Conservation (phyloP, 2,797 vertebrate species). For the Holocentrus rufus region DNA sequence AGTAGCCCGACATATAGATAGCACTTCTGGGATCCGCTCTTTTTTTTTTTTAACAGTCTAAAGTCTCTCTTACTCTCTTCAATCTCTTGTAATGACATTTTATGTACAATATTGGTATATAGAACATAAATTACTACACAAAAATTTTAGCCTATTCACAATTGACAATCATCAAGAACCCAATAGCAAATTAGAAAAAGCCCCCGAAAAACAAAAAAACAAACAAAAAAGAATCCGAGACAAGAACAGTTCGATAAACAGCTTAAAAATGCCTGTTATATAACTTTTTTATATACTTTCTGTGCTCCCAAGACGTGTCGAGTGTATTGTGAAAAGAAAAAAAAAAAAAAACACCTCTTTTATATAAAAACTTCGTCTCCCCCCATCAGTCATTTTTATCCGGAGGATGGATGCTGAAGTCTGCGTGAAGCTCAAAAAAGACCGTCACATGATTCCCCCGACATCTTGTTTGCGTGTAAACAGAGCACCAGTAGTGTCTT, state of each 20-base stretch:
- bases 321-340: slow-evolving; percentile 70
- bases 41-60: slow-evolving; percentile 77
- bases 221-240: slow-evolving; percentile 62
- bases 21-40: slow-evolving; percentile 79
- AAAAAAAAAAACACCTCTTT: slow-evolving; percentile 37
- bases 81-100: slow-evolving; percentile 80
- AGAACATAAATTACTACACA: slow-evolving; percentile 89
- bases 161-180: slow-evolving; percentile 80
- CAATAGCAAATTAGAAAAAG: slow-evolving; percentile 72
- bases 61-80: slow-evolving; percentile 79
- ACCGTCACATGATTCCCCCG: slow-evolving; percentile 62
- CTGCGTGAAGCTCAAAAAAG: slow-evolving; percentile 54
- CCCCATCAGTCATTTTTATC: slow-evolving; percentile 67
- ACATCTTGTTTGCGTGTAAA: slow-evolving; percentile 86
- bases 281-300: slow-evolving; percentile 77
- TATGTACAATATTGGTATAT: slow-evolving; percentile 88
- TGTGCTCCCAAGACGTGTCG: slow-evolving; percentile 78
- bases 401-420: slow-evolving; percentile 50
- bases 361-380: slow-evolving; percentile 47
- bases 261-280: slow-evolving; percentile 74
- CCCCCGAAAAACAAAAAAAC: slow-evolving; percentile 30
- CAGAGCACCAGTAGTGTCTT: slow-evolving; percentile 94
- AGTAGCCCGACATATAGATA: slow-evolving; percentile 74
- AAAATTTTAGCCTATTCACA: slow-evolving; percentile 84
- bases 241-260: slow-evolving; percentile 70